A percentile compares a stretch with the other conserved stretches of the same genome.
Conservation (phyloP, 2,113 vertebrate genomes). For the Toxostoma redivivum region DNA sequence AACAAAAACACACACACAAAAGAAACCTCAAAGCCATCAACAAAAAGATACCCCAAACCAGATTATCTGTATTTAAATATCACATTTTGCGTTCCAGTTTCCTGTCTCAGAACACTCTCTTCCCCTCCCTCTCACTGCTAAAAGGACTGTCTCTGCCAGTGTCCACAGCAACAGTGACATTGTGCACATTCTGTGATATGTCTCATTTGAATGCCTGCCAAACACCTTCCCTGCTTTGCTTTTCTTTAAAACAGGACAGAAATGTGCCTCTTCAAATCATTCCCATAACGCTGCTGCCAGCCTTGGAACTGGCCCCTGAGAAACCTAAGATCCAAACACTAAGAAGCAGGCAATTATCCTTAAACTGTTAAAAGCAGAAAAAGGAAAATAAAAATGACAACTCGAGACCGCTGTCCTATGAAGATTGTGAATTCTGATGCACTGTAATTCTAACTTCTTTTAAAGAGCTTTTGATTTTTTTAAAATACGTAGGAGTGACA, state of each 20-base stretch:
- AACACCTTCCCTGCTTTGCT: neutral
- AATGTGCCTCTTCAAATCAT: slow-evolving; percentile 6
- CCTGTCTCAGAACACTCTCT: neutral
- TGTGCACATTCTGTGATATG: neutral
- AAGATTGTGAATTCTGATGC: neutral
- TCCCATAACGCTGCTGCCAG: neutral
- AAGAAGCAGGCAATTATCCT: neutral
- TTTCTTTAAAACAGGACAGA: neutral
- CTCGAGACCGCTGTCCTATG: neutral
- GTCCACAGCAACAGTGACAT: neutral
- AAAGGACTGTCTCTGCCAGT: neutral
- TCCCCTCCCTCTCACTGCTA: neutral
- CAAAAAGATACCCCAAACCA: neutral
- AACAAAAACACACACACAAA: neutral
- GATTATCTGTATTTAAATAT: slow-evolving; percentile 1
- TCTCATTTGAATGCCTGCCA: slow-evolving; percentile 20
- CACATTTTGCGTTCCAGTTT: neutral
- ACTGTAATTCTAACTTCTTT: neutral
- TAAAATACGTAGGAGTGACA: neutral
- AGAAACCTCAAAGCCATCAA: neutral
- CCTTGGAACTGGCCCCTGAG: neutral
- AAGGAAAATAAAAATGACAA: neutral
- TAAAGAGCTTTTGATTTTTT: neutral
- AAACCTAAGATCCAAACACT: neutral
- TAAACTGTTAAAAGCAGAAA: neutral